These are phyloP conservation scores for Caenorhabditis afra DNA, from an alignment of 2,888 invertebrate species.

Conservation along the genomic window DNA sequence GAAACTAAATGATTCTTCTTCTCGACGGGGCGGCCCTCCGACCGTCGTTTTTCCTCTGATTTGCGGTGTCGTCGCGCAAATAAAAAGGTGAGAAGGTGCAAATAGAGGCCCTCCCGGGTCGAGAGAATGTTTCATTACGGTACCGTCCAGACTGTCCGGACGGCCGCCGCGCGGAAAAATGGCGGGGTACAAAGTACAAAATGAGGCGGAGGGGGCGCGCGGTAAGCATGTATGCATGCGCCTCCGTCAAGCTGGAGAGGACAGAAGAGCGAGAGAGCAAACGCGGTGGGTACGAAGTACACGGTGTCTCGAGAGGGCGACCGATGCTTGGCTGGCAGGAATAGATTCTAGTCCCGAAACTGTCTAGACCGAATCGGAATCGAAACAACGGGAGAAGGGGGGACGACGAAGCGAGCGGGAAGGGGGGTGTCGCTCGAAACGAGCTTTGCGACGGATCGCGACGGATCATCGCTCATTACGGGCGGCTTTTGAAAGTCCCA, in stretches of 20 bases:
- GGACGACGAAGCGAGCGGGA: background rate
- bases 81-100: conserved; percentile 46
- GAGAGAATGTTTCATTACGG: conserved; percentile 26
- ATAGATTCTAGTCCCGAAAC: conserved; percentile 32
- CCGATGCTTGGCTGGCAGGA: conserved; percentile 13
- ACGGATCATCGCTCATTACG: background rate
- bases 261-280: conserved; percentile 44
- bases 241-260: conserved; percentile 42
- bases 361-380: background rate
- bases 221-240: conserved; percentile 43
- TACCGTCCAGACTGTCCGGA: background rate
- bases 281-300: conserved; percentile 47
- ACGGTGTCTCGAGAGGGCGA: conserved; percentile 17
- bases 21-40: conserved; percentile 15
- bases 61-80: conserved; percentile 46
- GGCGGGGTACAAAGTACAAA: conserved; percentile 46
- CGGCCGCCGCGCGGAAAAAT: conserved; percentile 8
- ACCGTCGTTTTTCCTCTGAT: conserved; percentile 31
- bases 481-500: background rate
- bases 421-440: background rate
- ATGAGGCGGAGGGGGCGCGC: conserved; percentile 17
- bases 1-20: conserved; percentile 42
- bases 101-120: conserved; percentile 10
- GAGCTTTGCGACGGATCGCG: background rate
- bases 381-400: background rate